Conservation (phyloP, 2,113 vertebrate genomes). For the Amazona vittata region DNA sequence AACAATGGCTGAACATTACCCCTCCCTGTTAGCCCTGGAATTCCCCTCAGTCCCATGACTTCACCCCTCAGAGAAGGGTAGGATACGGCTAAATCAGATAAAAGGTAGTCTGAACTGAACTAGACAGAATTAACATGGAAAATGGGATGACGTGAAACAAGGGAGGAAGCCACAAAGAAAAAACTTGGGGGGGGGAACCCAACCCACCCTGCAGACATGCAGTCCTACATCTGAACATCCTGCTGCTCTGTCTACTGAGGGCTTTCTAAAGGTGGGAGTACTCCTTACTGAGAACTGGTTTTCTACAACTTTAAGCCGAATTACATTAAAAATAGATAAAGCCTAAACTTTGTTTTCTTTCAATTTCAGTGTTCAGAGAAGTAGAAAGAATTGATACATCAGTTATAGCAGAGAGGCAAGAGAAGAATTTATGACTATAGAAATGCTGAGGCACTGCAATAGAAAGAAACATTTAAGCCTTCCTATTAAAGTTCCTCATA, state of each 20-base stretch:
- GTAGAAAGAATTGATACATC: constrained; percentile 77
- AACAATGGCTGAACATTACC: neutral
- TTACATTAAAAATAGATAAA: constrained; percentile 77
- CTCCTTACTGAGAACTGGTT: neutral
- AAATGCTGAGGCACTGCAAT: constrained; percentile 66
- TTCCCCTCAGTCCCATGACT: neutral
- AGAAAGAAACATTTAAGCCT: constrained; percentile 59
- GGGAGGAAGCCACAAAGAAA: neutral
- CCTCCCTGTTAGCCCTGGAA: neutral
- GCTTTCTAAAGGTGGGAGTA: neutral
- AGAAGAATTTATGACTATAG: constrained; percentile 71
- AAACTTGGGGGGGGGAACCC: neutral
- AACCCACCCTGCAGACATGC: neutral
- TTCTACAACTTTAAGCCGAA: constrained; percentile 51
- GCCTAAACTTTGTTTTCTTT: constrained; percentile 73
- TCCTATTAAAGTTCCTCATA: constrained; percentile 71
- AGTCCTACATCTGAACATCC: neutral
- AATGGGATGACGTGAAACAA: neutral
- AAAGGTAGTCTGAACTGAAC: neutral
- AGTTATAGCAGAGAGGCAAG: constrained; percentile 58
- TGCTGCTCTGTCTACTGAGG: neutral
- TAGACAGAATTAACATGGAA: neutral
- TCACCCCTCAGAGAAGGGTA: neutral
- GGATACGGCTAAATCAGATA: neutral
- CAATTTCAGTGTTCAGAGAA: constrained; percentile 75